Evolutionary conservation across 2,797 vertebrate species (phyloP).

Genomic region (Spinibarbus caldwelli): DNA sequence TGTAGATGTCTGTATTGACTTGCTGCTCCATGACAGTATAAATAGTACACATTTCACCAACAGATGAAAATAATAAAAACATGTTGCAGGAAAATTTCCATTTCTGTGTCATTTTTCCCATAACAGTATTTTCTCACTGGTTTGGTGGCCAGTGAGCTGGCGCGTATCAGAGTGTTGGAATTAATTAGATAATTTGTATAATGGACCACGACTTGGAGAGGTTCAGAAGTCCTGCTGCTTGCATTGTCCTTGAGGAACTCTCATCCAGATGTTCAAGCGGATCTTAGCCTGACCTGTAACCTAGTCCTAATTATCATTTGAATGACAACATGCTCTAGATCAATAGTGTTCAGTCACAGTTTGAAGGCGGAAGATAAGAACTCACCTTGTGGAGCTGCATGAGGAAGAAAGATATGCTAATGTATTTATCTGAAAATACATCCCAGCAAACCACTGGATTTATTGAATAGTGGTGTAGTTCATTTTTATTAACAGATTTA

Average conservation of each 20-base stretch:
- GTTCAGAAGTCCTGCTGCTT: constrained; percentile 71
- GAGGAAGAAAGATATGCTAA: constrained; percentile 75
- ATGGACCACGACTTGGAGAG: constrained; percentile 66
- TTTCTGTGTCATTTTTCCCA: background rate
- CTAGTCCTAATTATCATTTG: constrained; percentile 94
- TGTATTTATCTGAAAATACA: constrained; percentile 79
- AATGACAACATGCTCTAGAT: constrained; percentile 95
- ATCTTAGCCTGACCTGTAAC: constrained; percentile 88
- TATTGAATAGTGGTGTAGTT: background rate
- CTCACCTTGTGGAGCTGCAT: constrained; percentile 79
- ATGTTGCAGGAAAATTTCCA: background rate
- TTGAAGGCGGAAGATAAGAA: constrained; percentile 91
- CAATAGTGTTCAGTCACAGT: constrained; percentile 93
- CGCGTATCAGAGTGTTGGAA: constrained; percentile 70
- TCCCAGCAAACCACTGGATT: constrained; percentile 55
- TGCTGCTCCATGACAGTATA: background rate
- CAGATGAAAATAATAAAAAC: constrained; percentile 1
- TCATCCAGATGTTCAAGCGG: constrained; percentile 82
- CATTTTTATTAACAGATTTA: background rate
- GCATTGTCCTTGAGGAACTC: constrained; percentile 83
- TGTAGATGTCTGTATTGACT: background rate
- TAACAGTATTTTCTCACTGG: background rate
- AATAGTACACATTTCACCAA: background rate
- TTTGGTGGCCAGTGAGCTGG: constrained; percentile 45
- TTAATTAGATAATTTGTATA: constrained; percentile 81